These are phyloP conservation scores for Abramis brama DNA, from an alignment of 2,113 vertebrate genomes.

Conservation along the genomic window DNA sequence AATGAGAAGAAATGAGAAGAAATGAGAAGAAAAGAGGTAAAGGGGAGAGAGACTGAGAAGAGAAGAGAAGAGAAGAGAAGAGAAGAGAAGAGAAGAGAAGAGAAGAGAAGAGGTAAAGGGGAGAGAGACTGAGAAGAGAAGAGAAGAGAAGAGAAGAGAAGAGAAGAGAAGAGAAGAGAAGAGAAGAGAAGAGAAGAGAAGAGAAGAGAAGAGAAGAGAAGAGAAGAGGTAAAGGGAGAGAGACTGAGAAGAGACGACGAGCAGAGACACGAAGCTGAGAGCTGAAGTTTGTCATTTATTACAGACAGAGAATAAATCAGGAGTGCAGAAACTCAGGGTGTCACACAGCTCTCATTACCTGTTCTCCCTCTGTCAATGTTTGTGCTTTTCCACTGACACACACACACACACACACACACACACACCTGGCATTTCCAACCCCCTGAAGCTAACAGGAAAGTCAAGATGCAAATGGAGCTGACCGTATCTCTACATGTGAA, in stretches of 20 bases:
- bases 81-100: conserved; percentile 37
- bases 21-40: not conserved
- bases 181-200: conserved; percentile 43
- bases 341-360: conserved; percentile 42
- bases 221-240: too few relatives aligned
- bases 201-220: conserved; percentile 42
- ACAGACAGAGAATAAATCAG: not conserved
- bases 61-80: conserved; percentile 52
- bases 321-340: conserved; percentile 7
- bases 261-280: not conserved
- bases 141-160: not conserved
- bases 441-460: conserved; percentile 53
- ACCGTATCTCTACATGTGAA: conserved; percentile 21
- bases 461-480: conserved; percentile 28
- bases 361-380: conserved; percentile 34
- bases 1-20: conserved; percentile 42
- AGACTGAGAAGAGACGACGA: too few relatives aligned
- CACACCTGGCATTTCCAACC: conserved; percentile 42
- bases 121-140: too few relatives aligned
- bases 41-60: not conserved
- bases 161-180: conserved; percentile 27
- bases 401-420: conserved; percentile 27
- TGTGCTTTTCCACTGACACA: conserved; percentile 43
- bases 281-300: not conserved
- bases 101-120: conserved; percentile 48